phyloP scores from a whole-genome alignment of 2,113 vertebrate species.

The Seriola aureovittata region DNA sequence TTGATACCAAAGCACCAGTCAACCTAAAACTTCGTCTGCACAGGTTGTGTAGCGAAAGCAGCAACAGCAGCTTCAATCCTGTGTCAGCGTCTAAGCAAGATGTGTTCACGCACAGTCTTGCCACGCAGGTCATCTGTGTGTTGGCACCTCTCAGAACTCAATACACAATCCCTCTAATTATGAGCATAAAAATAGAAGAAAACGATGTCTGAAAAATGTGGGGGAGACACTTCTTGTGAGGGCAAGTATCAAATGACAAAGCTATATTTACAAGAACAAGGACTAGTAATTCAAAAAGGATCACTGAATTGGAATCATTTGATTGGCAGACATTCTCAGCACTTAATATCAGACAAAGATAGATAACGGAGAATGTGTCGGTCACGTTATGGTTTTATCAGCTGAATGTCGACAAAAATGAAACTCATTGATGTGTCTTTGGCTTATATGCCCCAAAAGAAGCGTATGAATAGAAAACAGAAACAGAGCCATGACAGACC shows the following conservation, averaged over 20 bases:
- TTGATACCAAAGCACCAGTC: not conserved
- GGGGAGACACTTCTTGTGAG: not conserved
- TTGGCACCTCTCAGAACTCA: not conserved
- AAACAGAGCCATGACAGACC: not conserved
- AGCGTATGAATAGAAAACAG: not conserved
- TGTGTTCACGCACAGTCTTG: not conserved
- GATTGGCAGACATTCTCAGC: not conserved
- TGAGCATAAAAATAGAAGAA: not conserved
- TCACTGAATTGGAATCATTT: not conserved
- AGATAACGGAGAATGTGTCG: not conserved
- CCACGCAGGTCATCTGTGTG: not conserved
- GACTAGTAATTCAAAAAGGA: not conserved
- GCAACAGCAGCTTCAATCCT: not conserved
- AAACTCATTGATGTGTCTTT: not conserved
- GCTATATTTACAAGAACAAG: not conserved
- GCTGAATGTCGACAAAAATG: not conserved
- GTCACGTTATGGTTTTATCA: not conserved
- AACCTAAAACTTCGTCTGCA: not conserved
- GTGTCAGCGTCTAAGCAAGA: not conserved
- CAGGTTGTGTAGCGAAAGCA: not conserved
- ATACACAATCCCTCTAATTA: not conserved
- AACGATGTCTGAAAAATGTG: not conserved
- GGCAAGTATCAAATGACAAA: not conserved
- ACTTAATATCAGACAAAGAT: not conserved
- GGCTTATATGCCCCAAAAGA: not conserved